These are phyloP conservation scores for Passer montanus DNA, from an alignment of 2,113 vertebrate species.

Conservation along the genomic window DNA sequence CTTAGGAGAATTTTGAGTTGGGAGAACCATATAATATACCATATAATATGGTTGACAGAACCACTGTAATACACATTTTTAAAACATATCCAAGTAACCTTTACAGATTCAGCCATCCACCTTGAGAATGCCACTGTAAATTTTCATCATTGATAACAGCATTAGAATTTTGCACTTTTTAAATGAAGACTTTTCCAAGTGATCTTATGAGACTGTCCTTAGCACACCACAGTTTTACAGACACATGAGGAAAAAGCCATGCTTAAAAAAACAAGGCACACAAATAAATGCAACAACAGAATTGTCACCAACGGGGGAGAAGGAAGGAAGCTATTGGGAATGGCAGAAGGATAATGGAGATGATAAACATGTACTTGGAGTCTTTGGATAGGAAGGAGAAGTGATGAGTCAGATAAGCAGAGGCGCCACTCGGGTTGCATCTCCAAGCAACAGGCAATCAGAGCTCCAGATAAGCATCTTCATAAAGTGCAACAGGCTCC, in stretches of 20 bases:
- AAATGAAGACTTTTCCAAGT: not conserved
- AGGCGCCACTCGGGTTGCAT: conserved; percentile 77
- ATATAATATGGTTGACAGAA: too few relatives aligned
- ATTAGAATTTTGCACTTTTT: not conserved
- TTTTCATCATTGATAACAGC: not conserved
- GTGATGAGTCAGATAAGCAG: conserved; percentile 81
- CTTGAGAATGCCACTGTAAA: not conserved
- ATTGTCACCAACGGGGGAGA: not conserved
- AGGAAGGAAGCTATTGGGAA: not conserved
- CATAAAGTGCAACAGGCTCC: conserved; percentile 67
- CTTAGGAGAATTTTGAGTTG: not conserved
- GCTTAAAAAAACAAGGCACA: not conserved
- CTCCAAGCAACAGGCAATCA: conserved; percentile 80
- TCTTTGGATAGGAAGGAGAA: conserved; percentile 78
- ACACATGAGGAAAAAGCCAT: not conserved
- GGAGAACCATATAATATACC: not conserved
- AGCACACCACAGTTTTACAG: not conserved
- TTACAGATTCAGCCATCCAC: not conserved
- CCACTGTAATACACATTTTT: rapidly evolving
- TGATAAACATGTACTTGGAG: conserved; percentile 61
- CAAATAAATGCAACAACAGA: not conserved
- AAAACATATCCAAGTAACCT: not conserved
- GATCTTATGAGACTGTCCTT: rapidly evolving
- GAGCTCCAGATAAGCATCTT: conserved; percentile 83
- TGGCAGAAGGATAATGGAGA: conserved; percentile 38